A percentile compares a stretch with the other conserved stretches of the same genome.
These are phyloP conservation scores for Turdus rufiventris DNA, from an alignment of 2,113 vertebrate species.

Conservation along the genomic window DNA sequence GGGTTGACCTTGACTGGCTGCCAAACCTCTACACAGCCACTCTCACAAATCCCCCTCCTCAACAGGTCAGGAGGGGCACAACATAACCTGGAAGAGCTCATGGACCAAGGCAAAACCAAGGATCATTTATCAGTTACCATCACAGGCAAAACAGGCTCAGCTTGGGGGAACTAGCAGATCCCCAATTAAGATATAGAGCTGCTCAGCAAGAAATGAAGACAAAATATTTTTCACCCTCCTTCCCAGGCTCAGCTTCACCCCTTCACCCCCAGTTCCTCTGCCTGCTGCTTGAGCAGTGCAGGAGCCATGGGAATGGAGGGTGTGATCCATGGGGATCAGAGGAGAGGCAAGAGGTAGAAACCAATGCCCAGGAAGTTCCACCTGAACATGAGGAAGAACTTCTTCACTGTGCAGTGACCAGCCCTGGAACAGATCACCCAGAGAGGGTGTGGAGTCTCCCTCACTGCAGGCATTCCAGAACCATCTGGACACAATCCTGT, in stretches of 20 bases:
- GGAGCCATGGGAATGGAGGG: neutral
- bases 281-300: rapidly evolving
- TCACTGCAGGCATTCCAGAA: neutral
- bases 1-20: neutral
- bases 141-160: neutral
- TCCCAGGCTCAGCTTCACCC: neutral
- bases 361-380: neutral
- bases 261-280: neutral
- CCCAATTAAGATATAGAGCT: neutral
- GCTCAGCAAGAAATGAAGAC: neutral
- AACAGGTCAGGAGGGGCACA: neutral
- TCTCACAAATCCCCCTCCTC: neutral
- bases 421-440: neutral
- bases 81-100: neutral
- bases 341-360: neutral
- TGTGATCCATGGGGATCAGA: no score
- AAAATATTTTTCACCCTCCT: neutral
- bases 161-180: neutral
- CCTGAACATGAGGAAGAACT: neutral
- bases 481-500: neutral
- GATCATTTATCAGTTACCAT: neutral
- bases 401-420: rapidly evolving
- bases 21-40: neutral
- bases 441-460: neutral
- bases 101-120: neutral